These are phyloP conservation scores for Sinocyclocheilus anshuiensis DNA, from an alignment of 2,113 vertebrate species.

Conservation along the genomic window DNA sequence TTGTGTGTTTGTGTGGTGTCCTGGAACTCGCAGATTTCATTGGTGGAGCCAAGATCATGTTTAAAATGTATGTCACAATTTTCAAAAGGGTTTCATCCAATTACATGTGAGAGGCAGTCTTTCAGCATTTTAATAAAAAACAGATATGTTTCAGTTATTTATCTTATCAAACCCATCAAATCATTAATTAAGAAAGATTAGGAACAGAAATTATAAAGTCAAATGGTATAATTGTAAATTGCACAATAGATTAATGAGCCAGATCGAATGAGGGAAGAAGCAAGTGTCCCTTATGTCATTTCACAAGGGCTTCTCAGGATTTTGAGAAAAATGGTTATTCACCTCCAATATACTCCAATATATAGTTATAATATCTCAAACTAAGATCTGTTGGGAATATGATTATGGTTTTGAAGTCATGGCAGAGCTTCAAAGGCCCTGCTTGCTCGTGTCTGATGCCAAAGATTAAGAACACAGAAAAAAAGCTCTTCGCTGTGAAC, in stretches of 20 bases:
- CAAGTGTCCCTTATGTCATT: neutral
- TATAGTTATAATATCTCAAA: conserved; percentile 11
- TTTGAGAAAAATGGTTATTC: neutral
- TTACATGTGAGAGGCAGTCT: neutral
- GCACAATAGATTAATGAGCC: conserved; percentile 11
- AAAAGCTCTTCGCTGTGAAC: conserved; percentile 17
- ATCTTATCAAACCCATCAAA: neutral
- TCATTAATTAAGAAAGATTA: neutral
- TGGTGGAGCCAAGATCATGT: neutral
- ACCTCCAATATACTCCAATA: neutral
- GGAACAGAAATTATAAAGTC: neutral
- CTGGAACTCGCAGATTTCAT: neutral
- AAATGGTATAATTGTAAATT: neutral
- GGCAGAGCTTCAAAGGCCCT: conserved; percentile 27
- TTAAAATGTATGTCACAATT: conserved; percentile 12
- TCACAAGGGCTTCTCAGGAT: neutral
- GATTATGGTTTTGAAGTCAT: conserved; percentile 38
- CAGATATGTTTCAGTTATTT: neutral
- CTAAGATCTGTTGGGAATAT: conserved; percentile 22
- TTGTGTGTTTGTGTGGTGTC: neutral
- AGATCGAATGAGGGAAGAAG: conserved; percentile 1
- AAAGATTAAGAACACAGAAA: conserved; percentile 46
- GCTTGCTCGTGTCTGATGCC: conserved; percentile 15
- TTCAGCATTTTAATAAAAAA: neutral
- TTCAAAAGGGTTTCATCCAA: conserved; percentile 5